phyloP scores from a whole-genome alignment of 2,797 vertebrate species.

The Poliocrania exsul region DNA sequence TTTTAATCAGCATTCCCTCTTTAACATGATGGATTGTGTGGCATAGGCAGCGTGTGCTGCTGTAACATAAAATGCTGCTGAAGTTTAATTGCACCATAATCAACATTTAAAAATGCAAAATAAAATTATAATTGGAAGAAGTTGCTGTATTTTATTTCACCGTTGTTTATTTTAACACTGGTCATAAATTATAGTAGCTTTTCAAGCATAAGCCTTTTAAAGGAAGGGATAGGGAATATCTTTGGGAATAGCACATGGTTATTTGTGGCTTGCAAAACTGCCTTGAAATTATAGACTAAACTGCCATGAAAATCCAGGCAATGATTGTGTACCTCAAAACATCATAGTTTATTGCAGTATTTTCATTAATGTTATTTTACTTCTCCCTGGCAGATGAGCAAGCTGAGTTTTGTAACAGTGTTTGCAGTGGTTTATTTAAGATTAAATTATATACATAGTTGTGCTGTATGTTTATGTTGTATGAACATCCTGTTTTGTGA shows the following conservation, averaged over 20 bases:
- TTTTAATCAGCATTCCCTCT: background rate
- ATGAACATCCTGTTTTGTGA: background rate
- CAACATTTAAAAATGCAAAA: background rate
- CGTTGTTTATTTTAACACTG: background rate
- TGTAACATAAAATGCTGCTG: background rate
- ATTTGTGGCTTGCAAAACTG: background rate
- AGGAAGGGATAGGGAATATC: background rate
- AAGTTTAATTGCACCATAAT: background rate
- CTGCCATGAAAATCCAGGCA: background rate
- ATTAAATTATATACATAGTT: background rate
- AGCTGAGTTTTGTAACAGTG: background rate
- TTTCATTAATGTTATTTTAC: background rate
- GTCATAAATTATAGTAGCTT: background rate
- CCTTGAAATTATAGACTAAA: background rate
- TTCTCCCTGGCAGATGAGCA: background rate
- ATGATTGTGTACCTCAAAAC: background rate
- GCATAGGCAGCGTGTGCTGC: background rate
- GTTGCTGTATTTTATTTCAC: background rate
- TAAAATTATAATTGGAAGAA: background rate
- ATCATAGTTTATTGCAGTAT: background rate
- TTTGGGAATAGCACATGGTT: background rate
- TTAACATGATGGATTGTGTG: background rate
- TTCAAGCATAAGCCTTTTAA: background rate
- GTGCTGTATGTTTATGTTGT: background rate
- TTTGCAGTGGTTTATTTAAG: background rate